phyloP scores from a whole-genome alignment of 2,797 vertebrate species.

The Gallinago stenura region DNA sequence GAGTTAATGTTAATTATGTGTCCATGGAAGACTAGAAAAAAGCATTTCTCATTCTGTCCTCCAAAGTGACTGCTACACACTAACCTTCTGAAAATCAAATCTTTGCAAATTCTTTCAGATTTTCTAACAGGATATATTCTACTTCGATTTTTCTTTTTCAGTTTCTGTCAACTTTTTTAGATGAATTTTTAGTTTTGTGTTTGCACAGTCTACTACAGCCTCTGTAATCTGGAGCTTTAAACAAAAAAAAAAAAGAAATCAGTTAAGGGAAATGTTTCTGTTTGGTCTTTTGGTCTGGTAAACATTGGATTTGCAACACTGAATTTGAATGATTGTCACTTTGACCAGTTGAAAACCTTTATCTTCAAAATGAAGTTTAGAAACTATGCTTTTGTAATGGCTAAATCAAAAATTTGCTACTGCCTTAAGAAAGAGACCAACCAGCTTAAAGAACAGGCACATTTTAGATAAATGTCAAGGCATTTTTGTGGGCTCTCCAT shows the following conservation, averaged over 20 bases:
- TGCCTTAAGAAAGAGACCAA: neutral
- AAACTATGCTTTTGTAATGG: neutral
- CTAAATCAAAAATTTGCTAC: neutral
- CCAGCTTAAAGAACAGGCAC: neutral
- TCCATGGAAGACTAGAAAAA: neutral
- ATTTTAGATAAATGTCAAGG: neutral
- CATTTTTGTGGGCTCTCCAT: neutral
- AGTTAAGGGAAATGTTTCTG: neutral
- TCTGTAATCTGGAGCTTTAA: neutral
- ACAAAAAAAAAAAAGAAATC: neutral
- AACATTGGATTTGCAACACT: neutral
- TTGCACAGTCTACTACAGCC: neutral
- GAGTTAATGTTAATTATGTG: neutral
- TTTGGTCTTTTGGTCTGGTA: neutral
- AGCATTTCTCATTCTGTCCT: neutral
- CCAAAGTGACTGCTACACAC: neutral
- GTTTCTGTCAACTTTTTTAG: neutral
- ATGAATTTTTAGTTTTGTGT: neutral
- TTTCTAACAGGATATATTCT: neutral
- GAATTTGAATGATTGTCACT: neutral
- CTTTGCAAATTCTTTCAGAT: neutral
- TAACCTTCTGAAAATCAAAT: neutral
- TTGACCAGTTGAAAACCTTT: neutral
- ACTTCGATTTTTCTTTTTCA: neutral
- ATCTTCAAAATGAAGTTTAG: neutral